These are phyloP conservation scores for Mimachlamys varia DNA, from an alignment of 2,888 invertebrate species.

Conservation along the genomic window DNA sequence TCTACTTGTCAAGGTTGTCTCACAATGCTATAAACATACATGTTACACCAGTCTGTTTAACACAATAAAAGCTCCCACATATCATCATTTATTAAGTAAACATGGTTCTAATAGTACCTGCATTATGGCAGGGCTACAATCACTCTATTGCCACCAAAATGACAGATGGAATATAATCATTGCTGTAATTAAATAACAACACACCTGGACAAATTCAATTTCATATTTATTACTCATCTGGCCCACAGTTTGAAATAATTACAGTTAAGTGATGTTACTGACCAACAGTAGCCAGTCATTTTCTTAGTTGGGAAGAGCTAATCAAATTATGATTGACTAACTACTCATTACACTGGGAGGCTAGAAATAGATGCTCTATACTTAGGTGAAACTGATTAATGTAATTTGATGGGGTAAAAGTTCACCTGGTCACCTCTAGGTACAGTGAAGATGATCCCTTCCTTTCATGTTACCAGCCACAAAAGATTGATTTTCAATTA, in stretches of 20 bases:
- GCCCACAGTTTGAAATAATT: conserved; percentile 3
- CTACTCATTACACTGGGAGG: not conserved
- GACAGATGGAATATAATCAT: conserved; percentile 25
- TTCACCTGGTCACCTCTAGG: conserved; percentile 31
- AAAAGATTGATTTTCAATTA: conserved; percentile 36
- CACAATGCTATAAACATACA: too few relatives aligned
- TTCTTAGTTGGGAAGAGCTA: conserved; percentile 36
- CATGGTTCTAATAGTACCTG: not conserved
- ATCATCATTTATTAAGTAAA: not conserved
- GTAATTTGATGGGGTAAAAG: conserved; percentile 36
- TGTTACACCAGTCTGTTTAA: too few relatives aligned
- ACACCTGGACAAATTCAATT: conserved; percentile 26
- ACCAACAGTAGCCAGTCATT: not conserved
- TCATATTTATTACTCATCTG: conserved; percentile 31
- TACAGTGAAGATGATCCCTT: conserved; percentile 20
- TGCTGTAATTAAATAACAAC: conserved; percentile 17
- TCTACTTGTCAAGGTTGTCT: too few relatives aligned
- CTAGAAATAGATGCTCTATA: conserved; percentile 34
- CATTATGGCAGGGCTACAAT: not conserved
- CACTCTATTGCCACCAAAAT: not conserved
- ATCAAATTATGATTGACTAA: conserved; percentile 14
- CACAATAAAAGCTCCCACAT: too few relatives aligned
- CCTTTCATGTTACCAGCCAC: conserved; percentile 24
- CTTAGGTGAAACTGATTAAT: conserved; percentile 31
- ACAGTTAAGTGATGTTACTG: conserved; percentile 4